A percentile compares a stretch with the other conserved stretches of the same genome.
These are phyloP conservation scores for Lepidocyrtoides sp. DNA, from an alignment of 2,888 invertebrate species.

Conservation along the genomic window DNA sequence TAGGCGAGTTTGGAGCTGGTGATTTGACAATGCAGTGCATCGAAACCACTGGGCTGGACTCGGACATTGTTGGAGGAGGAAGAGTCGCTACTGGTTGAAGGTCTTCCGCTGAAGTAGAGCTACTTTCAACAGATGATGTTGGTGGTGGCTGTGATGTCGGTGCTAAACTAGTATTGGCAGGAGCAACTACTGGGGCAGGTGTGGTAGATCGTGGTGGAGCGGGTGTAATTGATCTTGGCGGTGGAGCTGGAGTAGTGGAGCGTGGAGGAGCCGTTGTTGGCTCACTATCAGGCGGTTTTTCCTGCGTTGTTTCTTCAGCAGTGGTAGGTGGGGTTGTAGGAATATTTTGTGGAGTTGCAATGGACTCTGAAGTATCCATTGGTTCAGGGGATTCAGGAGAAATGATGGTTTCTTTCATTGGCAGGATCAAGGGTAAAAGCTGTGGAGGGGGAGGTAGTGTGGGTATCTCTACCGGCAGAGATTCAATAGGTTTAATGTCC, in stretches of 20 bases:
- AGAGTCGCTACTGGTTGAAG: conserved; percentile 55
- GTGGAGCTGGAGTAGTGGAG: conserved; percentile 78
- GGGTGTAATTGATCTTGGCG: conserved; percentile 62
- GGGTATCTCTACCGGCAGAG: neutral
- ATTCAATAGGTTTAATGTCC: conserved; percentile 20
- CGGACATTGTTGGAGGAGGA: conserved; percentile 61
- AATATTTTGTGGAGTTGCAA: conserved; percentile 80
- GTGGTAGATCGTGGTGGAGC: conserved; percentile 53
- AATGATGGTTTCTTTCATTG: conserved; percentile 69
- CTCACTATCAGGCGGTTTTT: conserved; percentile 30
- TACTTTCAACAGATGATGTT: conserved; percentile 60
- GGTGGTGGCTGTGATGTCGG: neutral
- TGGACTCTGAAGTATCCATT: conserved; percentile 69
- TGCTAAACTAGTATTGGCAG: neutral
- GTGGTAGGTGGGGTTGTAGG: conserved; percentile 80
- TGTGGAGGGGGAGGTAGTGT: conserved; percentile 43
- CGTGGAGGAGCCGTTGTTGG: conserved; percentile 58
- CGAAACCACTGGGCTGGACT: conserved; percentile 86
- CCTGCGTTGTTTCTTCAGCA: conserved; percentile 57
- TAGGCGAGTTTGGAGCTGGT: conserved; percentile 89
- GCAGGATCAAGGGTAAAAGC: conserved; percentile 14
- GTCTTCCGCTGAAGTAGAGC: conserved; percentile 19
- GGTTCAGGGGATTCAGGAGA: conserved; percentile 85
- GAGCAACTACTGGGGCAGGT: conserved; percentile 21
- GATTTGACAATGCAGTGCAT: conserved; percentile 93